These are phyloP conservation scores for Elgaria multicarinata DNA, from an alignment of 2,113 vertebrate species.

Conservation along the genomic window DNA sequence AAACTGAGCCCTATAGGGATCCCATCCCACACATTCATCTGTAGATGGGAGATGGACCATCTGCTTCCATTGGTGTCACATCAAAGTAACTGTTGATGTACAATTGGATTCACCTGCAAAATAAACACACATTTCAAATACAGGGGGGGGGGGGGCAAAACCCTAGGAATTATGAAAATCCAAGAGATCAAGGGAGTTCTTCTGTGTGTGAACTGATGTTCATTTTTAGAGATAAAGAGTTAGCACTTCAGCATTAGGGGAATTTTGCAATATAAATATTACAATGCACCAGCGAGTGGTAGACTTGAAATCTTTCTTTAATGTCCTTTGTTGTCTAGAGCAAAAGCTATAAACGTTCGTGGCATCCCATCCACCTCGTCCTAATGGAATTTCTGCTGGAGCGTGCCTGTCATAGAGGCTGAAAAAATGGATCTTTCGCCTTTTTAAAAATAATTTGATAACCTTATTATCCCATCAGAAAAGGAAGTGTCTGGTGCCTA, in stretches of 20 bases:
- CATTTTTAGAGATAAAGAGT: constrained; percentile 40
- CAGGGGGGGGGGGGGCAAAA: background rate
- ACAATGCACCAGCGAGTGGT: constrained; percentile 32
- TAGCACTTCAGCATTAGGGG: constrained; percentile 58
- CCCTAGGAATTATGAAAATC: background rate
- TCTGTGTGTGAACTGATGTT: constrained; percentile 8
- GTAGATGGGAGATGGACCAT: background rate
- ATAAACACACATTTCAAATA: background rate
- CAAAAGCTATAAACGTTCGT: constrained; percentile 54
- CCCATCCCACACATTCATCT: background rate
- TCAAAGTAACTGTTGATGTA: background rate
- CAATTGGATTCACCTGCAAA: background rate
- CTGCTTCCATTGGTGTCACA: background rate
- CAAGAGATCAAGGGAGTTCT: background rate
- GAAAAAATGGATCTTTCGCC: constrained; percentile 63
- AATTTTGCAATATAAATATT: constrained; percentile 57
- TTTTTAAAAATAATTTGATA: constrained; percentile 73
- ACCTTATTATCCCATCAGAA: constrained; percentile 66
- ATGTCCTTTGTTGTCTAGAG: constrained; percentile 63
- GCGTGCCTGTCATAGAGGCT: constrained; percentile 50
- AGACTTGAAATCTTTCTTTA: constrained; percentile 39
- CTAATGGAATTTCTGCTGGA: constrained; percentile 58
- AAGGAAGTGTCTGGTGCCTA: constrained; percentile 53
- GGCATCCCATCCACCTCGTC: constrained; percentile 54
- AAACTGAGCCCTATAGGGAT: no score